These are phyloP conservation scores for Tragopan temminckii DNA, from an alignment of 2,797 vertebrate species.

Conservation along the genomic window DNA sequence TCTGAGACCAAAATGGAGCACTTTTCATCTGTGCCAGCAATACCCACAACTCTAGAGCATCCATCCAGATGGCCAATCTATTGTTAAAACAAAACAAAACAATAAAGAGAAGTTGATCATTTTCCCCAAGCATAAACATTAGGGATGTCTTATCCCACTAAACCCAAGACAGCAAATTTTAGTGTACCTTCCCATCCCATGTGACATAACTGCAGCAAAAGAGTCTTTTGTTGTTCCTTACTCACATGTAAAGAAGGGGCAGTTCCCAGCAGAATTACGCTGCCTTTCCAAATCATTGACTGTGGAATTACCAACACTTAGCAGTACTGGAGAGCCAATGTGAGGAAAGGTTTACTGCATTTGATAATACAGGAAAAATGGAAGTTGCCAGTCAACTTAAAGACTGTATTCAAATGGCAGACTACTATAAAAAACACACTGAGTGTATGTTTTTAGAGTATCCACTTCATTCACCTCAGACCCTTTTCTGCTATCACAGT, in stretches of 20 bases:
- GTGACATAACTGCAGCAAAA: not conserved
- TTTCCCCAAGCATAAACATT: not conserved
- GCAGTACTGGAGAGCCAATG: not conserved
- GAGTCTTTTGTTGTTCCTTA: not conserved
- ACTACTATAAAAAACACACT: not conserved
- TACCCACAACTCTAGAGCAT: conserved; percentile 91
- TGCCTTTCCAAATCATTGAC: not conserved
- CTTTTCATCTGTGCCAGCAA: conserved; percentile 94
- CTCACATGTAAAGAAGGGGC: not conserved
- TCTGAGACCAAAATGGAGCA: conserved; percentile 88
- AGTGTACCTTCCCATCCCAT: not conserved
- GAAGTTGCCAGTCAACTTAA: not conserved
- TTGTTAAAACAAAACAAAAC: not conserved
- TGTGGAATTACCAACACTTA: not conserved
- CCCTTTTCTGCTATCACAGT: not conserved
- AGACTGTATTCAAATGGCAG: not conserved
- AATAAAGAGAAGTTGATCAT: not conserved
- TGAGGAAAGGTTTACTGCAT: not conserved
- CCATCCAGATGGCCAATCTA: conserved; percentile 92
- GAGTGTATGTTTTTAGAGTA: not conserved
- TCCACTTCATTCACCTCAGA: not conserved
- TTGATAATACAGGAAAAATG: not conserved
- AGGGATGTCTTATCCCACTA: not conserved
- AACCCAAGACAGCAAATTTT: not conserved
- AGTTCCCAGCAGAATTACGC: not conserved